Evolutionary conservation across 2,888 invertebrate genomes (phyloP).

Genomic region (Gisinianus flammeolus): DNA sequence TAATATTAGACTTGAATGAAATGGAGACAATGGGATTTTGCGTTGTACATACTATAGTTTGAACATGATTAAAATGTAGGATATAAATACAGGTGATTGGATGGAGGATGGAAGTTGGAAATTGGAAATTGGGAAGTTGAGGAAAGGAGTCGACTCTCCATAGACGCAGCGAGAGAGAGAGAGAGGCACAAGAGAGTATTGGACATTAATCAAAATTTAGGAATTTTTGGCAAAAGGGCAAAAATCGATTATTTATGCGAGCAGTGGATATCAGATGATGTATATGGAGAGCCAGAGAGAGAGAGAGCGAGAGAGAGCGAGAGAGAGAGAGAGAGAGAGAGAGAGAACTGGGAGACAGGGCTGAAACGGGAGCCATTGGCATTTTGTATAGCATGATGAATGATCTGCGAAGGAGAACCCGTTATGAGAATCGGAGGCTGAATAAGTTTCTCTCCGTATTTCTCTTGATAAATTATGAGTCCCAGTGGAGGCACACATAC

Average conservation of each 20-base stretch:
- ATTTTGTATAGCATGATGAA: conserved; percentile 50
- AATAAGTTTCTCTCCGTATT: conserved; percentile 50
- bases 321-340: not conserved
- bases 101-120: too few relatives aligned
- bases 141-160: too few relatives aligned
- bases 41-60: too few relatives aligned
- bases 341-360: conserved; percentile 29
- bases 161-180: too few relatives aligned
- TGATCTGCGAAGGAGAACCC: conserved; percentile 49
- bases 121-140: too few relatives aligned
- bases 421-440: conserved; percentile 49
- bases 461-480: conserved; percentile 42
- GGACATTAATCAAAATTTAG: conserved; percentile 22
- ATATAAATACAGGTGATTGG: too few relatives aligned
- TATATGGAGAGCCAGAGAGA: not conserved
- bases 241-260: conserved; percentile 39
- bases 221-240: conserved; percentile 30
- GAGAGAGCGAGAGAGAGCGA: not conserved
- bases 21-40: too few relatives aligned
- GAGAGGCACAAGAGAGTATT: not conserved
- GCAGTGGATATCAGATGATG: conserved; percentile 29
- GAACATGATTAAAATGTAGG: too few relatives aligned
- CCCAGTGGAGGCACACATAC: conserved; percentile 33
- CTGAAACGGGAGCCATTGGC: conserved; percentile 43
- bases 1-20: too few relatives aligned